phyloP scores from a whole-genome alignment of 2,888 invertebrate species.

The Drosophila diplacantha region DNA sequence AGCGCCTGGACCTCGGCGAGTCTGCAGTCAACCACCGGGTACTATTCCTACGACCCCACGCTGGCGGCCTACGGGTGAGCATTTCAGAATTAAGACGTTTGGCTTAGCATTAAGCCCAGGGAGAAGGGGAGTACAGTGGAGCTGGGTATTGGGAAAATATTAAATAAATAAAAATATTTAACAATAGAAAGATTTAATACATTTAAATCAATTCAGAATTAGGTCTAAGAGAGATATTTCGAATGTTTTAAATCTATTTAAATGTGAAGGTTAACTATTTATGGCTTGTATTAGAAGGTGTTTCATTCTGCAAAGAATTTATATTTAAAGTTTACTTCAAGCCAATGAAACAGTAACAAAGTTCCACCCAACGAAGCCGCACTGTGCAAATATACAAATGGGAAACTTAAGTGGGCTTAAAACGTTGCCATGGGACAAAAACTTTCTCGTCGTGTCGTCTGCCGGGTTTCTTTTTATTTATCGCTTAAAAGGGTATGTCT shows the following conservation, averaged over 20 bases:
- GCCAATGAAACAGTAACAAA: neutral
- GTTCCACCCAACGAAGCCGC: conserved; percentile 7
- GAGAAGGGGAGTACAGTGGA: neutral
- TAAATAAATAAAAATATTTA: neutral
- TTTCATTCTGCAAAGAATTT: conserved; percentile 57
- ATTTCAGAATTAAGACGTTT: conserved; percentile 18
- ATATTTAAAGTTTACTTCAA: conserved; percentile 15
- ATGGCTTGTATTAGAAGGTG: accelerated
- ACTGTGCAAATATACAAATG: conserved; percentile 44
- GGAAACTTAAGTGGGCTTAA: conserved; percentile 59
- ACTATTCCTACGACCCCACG: conserved; percentile 95
- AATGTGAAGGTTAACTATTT: neutral
- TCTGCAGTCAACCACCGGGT: conserved; percentile 92
- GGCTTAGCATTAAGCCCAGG: neutral
- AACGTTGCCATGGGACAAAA: conserved; percentile 59
- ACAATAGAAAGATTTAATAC: too few species aligned
- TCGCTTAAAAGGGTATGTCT: conserved; percentile 56
- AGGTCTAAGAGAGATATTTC: too few species aligned
- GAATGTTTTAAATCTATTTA: neutral
- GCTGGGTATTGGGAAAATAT: neutral
- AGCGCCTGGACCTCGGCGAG: conserved; percentile 94
- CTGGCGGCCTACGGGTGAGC: conserved; percentile 92
- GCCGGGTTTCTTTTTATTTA: conserved; percentile 54
- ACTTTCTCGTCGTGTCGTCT: conserved; percentile 56
- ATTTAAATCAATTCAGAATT: too few species aligned